Base-by-base conservation (phyloP, 2,888 invertebrate species). In the Leucophenga maculata region DNA sequence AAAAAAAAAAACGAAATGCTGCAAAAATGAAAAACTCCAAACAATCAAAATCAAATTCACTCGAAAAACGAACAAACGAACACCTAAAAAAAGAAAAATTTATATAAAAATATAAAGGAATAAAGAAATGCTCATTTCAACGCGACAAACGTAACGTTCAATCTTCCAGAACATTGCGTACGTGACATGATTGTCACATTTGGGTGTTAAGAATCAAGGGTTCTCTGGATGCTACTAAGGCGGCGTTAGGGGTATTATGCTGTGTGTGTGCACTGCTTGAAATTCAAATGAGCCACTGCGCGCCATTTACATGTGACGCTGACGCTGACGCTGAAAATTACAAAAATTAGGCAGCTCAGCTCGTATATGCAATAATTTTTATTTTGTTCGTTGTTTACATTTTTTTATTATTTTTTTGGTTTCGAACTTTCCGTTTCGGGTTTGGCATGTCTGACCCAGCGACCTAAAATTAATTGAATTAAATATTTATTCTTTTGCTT, bases 71-170 rank as follows among this genome's bases (percentile, higher is more conserved):
- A 20, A 13, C 32, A 32, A 32, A 3, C 3, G 11, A 39, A 39
- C 11, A 39, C 11, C 39, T 39, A 39, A 8, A 39, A 39, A 8
- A 11, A 39, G 8, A 39, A 39, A 26, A 26, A 26, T 2, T n/a
- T n/a, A 26, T 6, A 39, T 9, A 39, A 39, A 39, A 39, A 26
- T 26, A 26, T 26, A 11, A 39, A 39, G 39, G 16, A 52, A 11
- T 11, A 52, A n/a, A 20, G 75, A 75, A 79, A 85, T 85, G 77
- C 81, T 85, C 79, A 86, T 85, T 86, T 83, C 79, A 80, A 85
- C 80, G 80, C 86, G 82, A 84, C 84, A 85, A 85, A 86, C 86
- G 84, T 85, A 85, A 82, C 83, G 84, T 84, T 86, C 86, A 85
- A 85, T 85, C 86, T 85, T 86, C 82, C 82, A 86, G 86, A 85